These are phyloP conservation scores for Paguma larvata DNA, from an alignment of 2,797 vertebrate genomes.

Conservation along the genomic window DNA sequence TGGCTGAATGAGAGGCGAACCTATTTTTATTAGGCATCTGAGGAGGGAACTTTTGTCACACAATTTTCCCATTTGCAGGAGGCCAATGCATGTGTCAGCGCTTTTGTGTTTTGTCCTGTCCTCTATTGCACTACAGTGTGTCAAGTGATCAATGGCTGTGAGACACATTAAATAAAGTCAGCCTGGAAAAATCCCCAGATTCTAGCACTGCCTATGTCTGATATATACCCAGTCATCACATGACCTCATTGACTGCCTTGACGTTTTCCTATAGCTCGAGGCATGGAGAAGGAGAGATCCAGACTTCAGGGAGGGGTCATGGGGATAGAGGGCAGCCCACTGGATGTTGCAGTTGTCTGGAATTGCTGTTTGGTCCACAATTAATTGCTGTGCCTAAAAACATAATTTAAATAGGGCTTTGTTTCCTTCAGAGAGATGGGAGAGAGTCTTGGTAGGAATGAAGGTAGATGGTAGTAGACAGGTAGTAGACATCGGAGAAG, in stretches of 20 bases:
- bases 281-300: background rate
- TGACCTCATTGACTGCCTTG: background rate
- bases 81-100: background rate
- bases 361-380: background rate
- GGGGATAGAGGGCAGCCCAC: background rate
- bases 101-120: background rate
- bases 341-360: background rate
- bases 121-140: background rate
- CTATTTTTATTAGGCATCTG: background rate
- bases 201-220: background rate
- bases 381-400: background rate
- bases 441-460: background rate
- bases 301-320: background rate
- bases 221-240: background rate
- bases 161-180: conserved; percentile 53
- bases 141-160: background rate
- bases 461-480: background rate
- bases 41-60: background rate
- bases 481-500: background rate
- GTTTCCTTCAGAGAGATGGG: background rate
- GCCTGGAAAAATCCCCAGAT: background rate
- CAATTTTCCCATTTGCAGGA: background rate
- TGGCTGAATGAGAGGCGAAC: background rate
- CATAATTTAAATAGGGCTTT: background rate
- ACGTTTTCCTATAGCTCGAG: background rate